Evolutionary conservation across 2,888 invertebrate species (phyloP), one percentile per base, ranked within the genome.

Genomic region (Cephus pygmeus): DNA sequence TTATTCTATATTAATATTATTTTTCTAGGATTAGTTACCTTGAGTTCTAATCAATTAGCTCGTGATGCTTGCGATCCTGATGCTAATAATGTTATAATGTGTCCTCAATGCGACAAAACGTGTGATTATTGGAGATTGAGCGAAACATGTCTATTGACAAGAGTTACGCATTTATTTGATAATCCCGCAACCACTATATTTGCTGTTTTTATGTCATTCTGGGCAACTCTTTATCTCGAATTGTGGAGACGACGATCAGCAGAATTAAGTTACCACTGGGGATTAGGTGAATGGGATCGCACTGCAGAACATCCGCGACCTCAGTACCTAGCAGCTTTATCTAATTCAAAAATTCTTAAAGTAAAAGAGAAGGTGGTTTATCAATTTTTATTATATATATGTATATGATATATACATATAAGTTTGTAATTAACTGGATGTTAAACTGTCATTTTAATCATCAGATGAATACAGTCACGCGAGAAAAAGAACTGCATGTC

Each of bases 161-260:
- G 93, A 88, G 92, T 95, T 76, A 95, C 96, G n/a, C 95, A 96
- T 89, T 92, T 97, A 73, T 95, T 97, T 88, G 97, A 97, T 91
- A 97, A 97, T 92, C 94, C 95, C 76, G 94, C 95, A 74, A 97
- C 97, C 0, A 94, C 97, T 69, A 93, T 94, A 81, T 97, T 97
- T 91, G 96, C 97, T 4, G 93, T 95, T 76, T 94, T 96, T 86
- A 97, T 97, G 96, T 95, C 96, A 1, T 93, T 97, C 80, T 97
- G 97, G 97, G 93, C 95, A 81, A 94, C 96, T 1, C 89, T 96
- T 71, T 97, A 97, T 91, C 92, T 97, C 86, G 97, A 97, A 90
- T 92, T 96, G 81, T 97, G 97, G 97, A 97, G 96, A 89, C 92
- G 97, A 76, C 96, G 96, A 89, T 95, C 96, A 75, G 94, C 95